Percentiles rank a stretch among this genome's conserved stretches.
These are phyloP conservation scores for Montipora capricornis DNA, from an alignment of 64 coral and sea anemone genomes.

Conservation along the genomic window DNA sequence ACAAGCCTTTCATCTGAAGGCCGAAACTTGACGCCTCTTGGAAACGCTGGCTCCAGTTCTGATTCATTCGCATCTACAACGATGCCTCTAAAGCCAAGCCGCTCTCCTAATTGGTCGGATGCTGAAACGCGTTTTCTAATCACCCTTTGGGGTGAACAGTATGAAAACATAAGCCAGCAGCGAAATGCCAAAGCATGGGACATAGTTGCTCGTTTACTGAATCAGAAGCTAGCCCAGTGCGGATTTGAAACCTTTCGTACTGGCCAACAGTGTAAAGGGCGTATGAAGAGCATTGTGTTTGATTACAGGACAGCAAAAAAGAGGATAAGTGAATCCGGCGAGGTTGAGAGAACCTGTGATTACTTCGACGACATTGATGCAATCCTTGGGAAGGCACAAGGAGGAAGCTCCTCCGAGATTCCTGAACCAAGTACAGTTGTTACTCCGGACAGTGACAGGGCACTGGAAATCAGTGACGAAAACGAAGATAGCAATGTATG, in stretches of 20 bases:
- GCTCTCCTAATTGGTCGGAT: conserved; percentile 75
- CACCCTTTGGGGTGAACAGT: conserved; percentile 66
- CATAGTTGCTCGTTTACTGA: conserved; percentile 62
- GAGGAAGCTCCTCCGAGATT: neutral
- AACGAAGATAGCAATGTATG: conserved; percentile 37
- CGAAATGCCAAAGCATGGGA: conserved; percentile 79
- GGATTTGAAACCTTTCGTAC: conserved; percentile 74
- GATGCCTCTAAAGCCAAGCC: conserved; percentile 7
- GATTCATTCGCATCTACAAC: conserved; percentile 27
- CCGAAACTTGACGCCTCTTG: neutral
- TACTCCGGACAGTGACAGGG: neutral
- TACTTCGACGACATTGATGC: conserved; percentile 72
- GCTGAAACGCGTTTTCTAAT: conserved; percentile 74
- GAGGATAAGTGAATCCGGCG: conserved; percentile 36
- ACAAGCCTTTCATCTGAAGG: conserved; percentile 13
- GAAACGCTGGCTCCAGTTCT: neutral
- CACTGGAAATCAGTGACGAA: neutral
- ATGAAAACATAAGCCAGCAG: conserved; percentile 64
- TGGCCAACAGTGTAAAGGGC: conserved; percentile 71
- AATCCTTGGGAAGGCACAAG: conserved; percentile 41
- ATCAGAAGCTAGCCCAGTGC: conserved; percentile 65
- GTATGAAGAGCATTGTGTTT: conserved; percentile 74
- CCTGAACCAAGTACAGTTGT: neutral
- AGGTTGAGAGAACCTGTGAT: conserved; percentile 59
- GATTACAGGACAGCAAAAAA: conserved; percentile 69